These are phyloP conservation scores for Helicoverpa assulta DNA, from an alignment of 2,888 invertebrate genomes.

Conservation along the genomic window DNA sequence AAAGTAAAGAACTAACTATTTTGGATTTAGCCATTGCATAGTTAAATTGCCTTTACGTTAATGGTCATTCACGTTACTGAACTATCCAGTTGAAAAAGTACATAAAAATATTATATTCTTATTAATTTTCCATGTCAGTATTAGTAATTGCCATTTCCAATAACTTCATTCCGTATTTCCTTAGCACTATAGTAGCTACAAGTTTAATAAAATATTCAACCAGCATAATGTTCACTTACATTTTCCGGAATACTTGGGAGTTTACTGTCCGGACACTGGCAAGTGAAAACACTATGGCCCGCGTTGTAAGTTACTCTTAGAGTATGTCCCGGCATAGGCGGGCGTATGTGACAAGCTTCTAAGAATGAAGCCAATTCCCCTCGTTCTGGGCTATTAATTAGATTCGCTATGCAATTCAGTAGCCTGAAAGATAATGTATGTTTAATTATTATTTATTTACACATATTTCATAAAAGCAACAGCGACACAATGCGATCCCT, in stretches of 20 bases:
- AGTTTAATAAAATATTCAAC: no score
- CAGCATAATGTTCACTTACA: conserved; percentile 90
- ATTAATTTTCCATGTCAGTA: no score
- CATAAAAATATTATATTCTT: no score
- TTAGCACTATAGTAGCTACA: no score
- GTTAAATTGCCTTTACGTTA: neutral
- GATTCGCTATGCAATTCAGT: conserved; percentile 95
- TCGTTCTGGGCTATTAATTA: conserved; percentile 90
- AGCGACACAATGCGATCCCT: neutral
- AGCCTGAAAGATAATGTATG: conserved; percentile 88
- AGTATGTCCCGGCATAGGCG: conserved; percentile 84
- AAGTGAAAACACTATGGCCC: conserved; percentile 84
- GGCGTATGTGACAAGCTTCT: conserved; percentile 82
- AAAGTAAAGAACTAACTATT: neutral
- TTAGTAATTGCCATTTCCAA: neutral
- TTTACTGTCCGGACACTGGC: conserved; percentile 95
- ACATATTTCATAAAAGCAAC: neutral
- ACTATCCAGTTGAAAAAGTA: no score
- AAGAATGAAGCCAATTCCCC: conserved; percentile 80
- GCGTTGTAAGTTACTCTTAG: conserved; percentile 82
- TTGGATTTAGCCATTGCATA: neutral
- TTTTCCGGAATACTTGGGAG: conserved; percentile 99
- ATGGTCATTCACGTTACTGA: neutral
- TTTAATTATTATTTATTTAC: neutral
- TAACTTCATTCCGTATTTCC: no score